These are phyloP conservation scores for Sterrhoptilus dennistouni DNA, from an alignment of 2,113 vertebrate species.

Conservation along the genomic window DNA sequence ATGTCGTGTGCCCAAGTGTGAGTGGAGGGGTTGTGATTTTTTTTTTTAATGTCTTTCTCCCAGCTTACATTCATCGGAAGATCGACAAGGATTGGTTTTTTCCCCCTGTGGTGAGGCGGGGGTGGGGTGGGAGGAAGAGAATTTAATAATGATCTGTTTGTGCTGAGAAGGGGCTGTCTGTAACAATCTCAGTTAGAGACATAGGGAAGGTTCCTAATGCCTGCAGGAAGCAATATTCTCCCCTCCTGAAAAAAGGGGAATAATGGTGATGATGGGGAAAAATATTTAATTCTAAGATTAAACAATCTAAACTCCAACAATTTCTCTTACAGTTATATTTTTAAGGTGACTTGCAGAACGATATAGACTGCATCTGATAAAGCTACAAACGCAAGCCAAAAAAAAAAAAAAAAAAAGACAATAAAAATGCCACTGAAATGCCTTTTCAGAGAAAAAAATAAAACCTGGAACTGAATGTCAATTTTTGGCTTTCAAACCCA, in stretches of 20 bases:
- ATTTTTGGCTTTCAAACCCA: not conserved
- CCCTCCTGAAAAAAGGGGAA: not conserved
- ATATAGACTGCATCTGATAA: not conserved
- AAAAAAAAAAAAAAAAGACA: not conserved
- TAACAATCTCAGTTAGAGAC: not conserved
- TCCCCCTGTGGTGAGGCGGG: not conserved
- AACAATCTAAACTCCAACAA: not conserved
- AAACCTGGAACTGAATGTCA: constrained; percentile 16
- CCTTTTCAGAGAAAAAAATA: constrained; percentile 9
- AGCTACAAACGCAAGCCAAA: not conserved
- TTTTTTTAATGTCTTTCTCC: not conserved
- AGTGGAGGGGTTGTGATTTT: not conserved
- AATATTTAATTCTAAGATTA: not conserved
- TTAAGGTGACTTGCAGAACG: not conserved
- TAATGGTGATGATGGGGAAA: not conserved
- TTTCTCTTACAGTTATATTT: not conserved
- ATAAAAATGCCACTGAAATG: not conserved
- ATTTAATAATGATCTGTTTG: constrained; percentile 41
- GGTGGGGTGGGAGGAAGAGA: constrained; percentile 10
- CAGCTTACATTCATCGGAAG: not conserved
- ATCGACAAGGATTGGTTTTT: not conserved
- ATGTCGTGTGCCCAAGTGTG: not conserved
- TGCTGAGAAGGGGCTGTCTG: not conserved
- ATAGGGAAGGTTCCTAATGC: not conserved
- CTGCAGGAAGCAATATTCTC: not conserved